Percentiles rank a stretch among this genome's conserved stretches.
These are phyloP conservation scores for Helostoma temminkii DNA, from an alignment of 2,797 vertebrate species.

Conservation along the genomic window DNA sequence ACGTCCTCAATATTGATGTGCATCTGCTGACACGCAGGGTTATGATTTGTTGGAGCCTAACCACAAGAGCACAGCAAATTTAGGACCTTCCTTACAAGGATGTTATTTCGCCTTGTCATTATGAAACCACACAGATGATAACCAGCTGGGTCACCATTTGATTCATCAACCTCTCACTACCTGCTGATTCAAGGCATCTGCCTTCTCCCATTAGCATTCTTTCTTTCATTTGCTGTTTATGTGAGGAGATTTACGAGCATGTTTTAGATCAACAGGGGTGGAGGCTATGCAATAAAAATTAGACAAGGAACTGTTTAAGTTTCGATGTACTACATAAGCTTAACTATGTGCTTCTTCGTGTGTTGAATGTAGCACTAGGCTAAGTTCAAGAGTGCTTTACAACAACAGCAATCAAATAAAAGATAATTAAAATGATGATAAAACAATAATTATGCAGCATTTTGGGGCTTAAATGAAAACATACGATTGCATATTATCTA, in stretches of 20 bases:
- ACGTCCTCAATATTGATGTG: neutral
- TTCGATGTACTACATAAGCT: neutral
- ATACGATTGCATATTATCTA: too few relatives aligned
- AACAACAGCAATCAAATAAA: too few relatives aligned
- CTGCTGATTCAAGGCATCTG: constrained; percentile 2
- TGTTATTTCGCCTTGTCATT: constrained; percentile 37
- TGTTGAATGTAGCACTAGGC: neutral
- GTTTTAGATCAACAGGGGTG: constrained; percentile 17
- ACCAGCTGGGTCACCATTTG: constrained; percentile 37
- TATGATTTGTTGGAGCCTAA: constrained; percentile 7
- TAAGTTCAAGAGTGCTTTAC: too few relatives aligned
- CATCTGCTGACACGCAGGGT: constrained; percentile 1
- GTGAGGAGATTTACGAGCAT: constrained; percentile 2
- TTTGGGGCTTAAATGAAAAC: too few relatives aligned
- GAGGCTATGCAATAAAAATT: neutral
- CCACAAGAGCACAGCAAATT: constrained; percentile 37
- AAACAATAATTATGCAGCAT: too few relatives aligned
- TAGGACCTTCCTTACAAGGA: constrained; percentile 18
- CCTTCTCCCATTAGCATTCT: neutral
- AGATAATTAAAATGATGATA: too few relatives aligned
- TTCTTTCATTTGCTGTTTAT: neutral
- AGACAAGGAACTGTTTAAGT: neutral
- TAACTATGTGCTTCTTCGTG: neutral
- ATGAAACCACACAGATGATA: constrained; percentile 39
- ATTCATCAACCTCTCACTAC: constrained; percentile 40